A percentile compares a stretch with the other conserved stretches of the same genome.
Conservation (phyloP, 1,140 invertebrate species). For the Drosophila tristis region DNA sequence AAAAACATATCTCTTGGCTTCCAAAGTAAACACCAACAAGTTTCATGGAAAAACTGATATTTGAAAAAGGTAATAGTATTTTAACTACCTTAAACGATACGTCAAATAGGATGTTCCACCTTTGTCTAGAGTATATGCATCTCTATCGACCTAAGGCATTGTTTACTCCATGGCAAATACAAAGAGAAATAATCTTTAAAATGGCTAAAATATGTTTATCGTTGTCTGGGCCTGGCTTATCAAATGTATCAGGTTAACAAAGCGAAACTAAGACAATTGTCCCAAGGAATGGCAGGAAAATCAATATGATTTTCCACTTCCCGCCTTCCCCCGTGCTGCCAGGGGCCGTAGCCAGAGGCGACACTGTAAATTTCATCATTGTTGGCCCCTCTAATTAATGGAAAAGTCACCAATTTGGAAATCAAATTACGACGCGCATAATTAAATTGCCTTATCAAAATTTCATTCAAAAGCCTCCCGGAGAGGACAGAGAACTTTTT, state of each 20-base stretch:
- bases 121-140: too few relatives aligned
- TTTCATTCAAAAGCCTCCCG: constrained; percentile 66
- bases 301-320: constrained; percentile 46
- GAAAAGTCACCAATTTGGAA: constrained; percentile 69
- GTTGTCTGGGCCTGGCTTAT: not conserved
- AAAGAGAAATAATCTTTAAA: constrained; percentile 1
- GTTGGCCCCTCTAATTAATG: constrained; percentile 68
- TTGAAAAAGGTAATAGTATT: too few relatives aligned
- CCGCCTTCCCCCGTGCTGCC: constrained; percentile 9
- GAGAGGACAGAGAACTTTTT: constrained; percentile 14
- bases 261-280: constrained; percentile 23
- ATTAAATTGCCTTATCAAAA: constrained; percentile 81
- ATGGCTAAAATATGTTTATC: constrained; percentile 6
- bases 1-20: too few relatives aligned
- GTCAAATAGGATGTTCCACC: too few relatives aligned
- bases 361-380: constrained; percentile 45
- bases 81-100: too few relatives aligned
- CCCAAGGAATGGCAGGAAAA: constrained; percentile 18
- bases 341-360: constrained; percentile 4
- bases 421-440: constrained; percentile 73
- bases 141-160: too few relatives aligned
- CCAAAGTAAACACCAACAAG: too few relatives aligned
- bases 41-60: too few relatives aligned
- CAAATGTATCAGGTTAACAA: constrained; percentile 12
- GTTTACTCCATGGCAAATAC: too few relatives aligned